A percentile compares a stretch with the other conserved stretches of the same genome.
phyloP scores from a whole-genome alignment of 1,140 invertebrate species.

The Zophobas morio region DNA sequence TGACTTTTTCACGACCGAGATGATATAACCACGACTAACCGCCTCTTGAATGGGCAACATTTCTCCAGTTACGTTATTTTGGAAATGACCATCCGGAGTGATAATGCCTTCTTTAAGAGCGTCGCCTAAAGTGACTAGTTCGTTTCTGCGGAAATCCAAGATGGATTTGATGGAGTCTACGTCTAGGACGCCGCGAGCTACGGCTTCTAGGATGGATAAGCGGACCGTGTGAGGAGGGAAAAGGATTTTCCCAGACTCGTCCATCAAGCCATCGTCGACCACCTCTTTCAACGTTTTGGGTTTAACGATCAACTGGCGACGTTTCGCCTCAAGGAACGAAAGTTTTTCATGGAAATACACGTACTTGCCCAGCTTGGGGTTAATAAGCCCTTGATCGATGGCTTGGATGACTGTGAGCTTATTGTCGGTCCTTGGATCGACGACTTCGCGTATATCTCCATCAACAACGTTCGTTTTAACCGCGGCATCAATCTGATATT shows the following conservation, averaged over 20 bases:
- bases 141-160: constrained; percentile 82
- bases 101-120: constrained; percentile 87
- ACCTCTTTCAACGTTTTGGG: constrained; percentile 93
- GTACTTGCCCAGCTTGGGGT: constrained; percentile 85
- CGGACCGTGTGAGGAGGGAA: constrained; percentile 84
- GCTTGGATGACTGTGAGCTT: constrained; percentile 89
- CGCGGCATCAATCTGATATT: constrained; percentile 84
- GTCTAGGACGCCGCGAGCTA: constrained; percentile 89
- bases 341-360: constrained; percentile 86
- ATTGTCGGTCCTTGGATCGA: constrained; percentile 82
- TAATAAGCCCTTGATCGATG: constrained; percentile 81
- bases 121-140: constrained; percentile 87
- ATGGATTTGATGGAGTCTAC: constrained; percentile 86
- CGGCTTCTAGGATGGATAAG: constrained; percentile 86
- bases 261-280: constrained; percentile 84
- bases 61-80: constrained; percentile 80
- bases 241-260: constrained; percentile 82
- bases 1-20: constrained; percentile 88
- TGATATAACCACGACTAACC: constrained; percentile 88
- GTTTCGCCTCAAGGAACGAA: constrained; percentile 84
- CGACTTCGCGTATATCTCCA: constrained; percentile 82
- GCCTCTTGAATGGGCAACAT: constrained; percentile 84
- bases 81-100: constrained; percentile 79
- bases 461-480: constrained; percentile 84
- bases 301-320: constrained; percentile 85